phyloP scores from a whole-genome alignment of 2,797 vertebrate genomes.

The Gorsachius magnificus region DNA sequence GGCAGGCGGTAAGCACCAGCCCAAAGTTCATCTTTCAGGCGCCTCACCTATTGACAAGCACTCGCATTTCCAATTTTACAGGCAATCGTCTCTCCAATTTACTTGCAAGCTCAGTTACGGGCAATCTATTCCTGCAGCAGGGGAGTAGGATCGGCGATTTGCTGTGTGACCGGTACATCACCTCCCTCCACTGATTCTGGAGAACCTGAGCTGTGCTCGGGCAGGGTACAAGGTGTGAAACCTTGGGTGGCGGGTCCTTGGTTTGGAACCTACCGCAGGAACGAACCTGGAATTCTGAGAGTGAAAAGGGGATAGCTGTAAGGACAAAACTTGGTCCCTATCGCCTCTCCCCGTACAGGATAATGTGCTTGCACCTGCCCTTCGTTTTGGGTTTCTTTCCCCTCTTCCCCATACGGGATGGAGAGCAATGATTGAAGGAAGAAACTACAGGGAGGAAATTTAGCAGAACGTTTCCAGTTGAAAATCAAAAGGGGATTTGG shows the following conservation, averaged over 20 bases:
- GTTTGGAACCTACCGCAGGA: neutral
- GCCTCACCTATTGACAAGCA: neutral
- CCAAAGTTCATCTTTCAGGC: neutral
- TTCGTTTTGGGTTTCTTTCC: neutral
- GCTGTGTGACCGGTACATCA: neutral
- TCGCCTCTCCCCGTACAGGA: neutral
- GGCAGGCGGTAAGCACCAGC: neutral
- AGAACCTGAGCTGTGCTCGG: neutral
- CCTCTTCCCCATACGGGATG: neutral
- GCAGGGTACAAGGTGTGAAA: neutral
- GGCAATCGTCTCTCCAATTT: neutral
- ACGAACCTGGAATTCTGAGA: neutral
- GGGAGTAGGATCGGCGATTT: accelerated
- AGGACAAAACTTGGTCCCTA: neutral
- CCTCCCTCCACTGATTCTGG: neutral
- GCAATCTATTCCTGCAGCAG: neutral
- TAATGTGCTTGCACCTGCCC: neutral
- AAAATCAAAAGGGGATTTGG: constrained; percentile 14
- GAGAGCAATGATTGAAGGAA: neutral
- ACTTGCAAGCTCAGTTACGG: neutral
- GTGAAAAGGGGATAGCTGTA: neutral
- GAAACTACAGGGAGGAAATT: neutral
- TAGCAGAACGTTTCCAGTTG: neutral
- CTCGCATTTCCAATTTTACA: neutral
- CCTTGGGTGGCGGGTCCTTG: neutral